phyloP scores from a whole-genome alignment of 2,797 vertebrate species.

The Sebastes jordani region DNA sequence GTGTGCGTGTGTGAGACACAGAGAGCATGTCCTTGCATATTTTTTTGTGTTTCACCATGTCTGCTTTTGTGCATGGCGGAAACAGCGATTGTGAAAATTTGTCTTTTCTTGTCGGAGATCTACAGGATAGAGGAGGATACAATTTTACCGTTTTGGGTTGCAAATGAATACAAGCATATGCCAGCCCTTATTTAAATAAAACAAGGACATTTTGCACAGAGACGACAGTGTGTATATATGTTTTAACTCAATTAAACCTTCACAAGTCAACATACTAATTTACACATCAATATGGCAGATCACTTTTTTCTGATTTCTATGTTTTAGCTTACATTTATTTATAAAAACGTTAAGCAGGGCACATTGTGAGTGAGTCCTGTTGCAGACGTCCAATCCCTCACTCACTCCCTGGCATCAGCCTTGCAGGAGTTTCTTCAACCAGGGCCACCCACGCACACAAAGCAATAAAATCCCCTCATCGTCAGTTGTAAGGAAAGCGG shows the following conservation, averaged over 20 bases:
- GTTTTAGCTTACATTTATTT: not conserved
- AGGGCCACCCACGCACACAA: not conserved
- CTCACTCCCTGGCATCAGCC: not conserved
- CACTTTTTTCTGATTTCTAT: not conserved
- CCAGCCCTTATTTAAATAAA: not conserved
- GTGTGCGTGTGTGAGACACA: not conserved
- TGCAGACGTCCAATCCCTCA: not conserved
- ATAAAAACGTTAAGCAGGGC: not conserved
- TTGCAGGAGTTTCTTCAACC: not conserved
- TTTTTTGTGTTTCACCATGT: slow-evolving; percentile 8
- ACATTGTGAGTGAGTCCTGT: not conserved
- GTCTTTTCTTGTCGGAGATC: slow-evolving; percentile 8
- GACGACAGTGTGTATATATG: not conserved
- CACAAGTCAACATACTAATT: not conserved
- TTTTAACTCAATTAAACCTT: not conserved
- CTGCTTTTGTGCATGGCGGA: not conserved
- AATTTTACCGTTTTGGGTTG: not conserved
- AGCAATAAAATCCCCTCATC: not conserved
- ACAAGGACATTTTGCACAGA: not conserved
- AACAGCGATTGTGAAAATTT: not conserved
- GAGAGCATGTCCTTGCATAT: slow-evolving; percentile 18
- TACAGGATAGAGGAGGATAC: not conserved
- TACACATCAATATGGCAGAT: not conserved
- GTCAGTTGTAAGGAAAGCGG: not conserved
- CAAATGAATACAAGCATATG: not conserved